These are phyloP conservation scores for Auanema freiburgensis DNA, from an alignment of 2,888 invertebrate genomes.

Conservation along the genomic window DNA sequence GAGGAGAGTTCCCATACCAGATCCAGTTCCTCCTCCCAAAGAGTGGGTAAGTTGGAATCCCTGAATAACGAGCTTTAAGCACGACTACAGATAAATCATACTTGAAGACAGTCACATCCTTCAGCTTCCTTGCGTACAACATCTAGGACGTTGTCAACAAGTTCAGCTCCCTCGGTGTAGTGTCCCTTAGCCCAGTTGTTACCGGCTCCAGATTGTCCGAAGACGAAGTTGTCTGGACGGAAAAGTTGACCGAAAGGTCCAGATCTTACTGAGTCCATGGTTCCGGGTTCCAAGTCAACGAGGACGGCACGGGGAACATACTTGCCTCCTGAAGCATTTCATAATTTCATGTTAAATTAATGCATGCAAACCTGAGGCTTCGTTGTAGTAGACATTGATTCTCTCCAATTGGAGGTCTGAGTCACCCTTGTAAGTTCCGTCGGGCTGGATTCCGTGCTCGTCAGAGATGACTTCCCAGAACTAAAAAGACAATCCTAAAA, in stretches of 20 bases:
- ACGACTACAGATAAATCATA: constrained; percentile 67
- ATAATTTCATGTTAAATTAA: too few species aligned
- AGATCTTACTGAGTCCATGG: constrained; percentile 92
- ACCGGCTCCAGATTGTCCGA: constrained; percentile 82
- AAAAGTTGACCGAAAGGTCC: constrained; percentile 77
- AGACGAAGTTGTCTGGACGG: constrained; percentile 89
- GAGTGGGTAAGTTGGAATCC: constrained; percentile 86
- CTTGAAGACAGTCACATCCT: constrained; percentile 82
- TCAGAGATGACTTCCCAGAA: constrained; percentile 63
- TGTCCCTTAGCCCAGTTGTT: constrained; percentile 83
- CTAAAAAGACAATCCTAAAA: constrained; percentile 20
- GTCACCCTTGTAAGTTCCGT: constrained; percentile 75
- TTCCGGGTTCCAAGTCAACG: constrained; percentile 91
- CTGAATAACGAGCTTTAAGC: constrained; percentile 21
- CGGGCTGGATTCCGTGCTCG: constrained; percentile 84
- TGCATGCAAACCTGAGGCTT: constrained; percentile 45
- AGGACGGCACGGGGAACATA: constrained; percentile 91
- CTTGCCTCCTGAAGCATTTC: constrained; percentile 72
- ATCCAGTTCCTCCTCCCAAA: constrained; percentile 81
- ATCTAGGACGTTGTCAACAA: constrained; percentile 72
- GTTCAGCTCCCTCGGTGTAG: constrained; percentile 82
- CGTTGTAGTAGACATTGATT: constrained; percentile 74
- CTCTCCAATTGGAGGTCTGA: constrained; percentile 47
- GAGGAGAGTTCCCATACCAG: constrained; percentile 83
- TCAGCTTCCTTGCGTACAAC: constrained; percentile 78